Percentiles rank a stretch among this genome's conserved stretches.
phyloP scores from a whole-genome alignment of 2,113 vertebrate species.

The Typhlomys cinereus region DNA sequence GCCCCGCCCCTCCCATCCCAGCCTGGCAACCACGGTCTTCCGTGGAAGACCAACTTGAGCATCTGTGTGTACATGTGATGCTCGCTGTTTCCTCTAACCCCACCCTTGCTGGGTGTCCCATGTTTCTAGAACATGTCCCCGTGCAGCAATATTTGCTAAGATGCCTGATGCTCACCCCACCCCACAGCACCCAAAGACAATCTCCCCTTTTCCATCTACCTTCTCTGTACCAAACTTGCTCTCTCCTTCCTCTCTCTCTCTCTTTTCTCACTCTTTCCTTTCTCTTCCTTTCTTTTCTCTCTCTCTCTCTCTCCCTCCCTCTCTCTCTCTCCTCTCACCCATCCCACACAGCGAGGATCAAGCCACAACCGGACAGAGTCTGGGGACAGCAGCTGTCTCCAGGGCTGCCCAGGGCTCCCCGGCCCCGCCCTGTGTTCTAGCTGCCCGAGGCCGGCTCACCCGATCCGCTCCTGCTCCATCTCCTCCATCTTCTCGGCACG shows the following conservation, averaged over 20 bases:
- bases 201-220: background rate
- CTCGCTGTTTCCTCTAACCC: background rate
- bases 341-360: background rate
- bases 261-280: background rate
- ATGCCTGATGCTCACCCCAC: background rate
- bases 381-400: background rate
- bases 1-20: background rate
- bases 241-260: too few relatives aligned
- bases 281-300: background rate
- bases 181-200: background rate
- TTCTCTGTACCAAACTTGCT: background rate
- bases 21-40: background rate
- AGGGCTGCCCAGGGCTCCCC: too few relatives aligned
- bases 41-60: background rate
- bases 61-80: background rate
- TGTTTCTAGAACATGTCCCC: background rate
- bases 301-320: background rate
- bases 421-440: rapidly evolving
- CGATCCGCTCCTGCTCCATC: conserved; percentile 94
- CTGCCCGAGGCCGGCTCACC: conserved; percentile 80
- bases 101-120: background rate
- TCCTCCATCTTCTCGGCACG: conserved; percentile 94
- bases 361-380: background rate
- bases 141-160: background rate
- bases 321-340: background rate